A percentile compares a stretch with the other conserved stretches of the same genome.
phyloP scores from a whole-genome alignment of 2,797 vertebrate genomes.

The Pseudocheirus occidentalis region DNA sequence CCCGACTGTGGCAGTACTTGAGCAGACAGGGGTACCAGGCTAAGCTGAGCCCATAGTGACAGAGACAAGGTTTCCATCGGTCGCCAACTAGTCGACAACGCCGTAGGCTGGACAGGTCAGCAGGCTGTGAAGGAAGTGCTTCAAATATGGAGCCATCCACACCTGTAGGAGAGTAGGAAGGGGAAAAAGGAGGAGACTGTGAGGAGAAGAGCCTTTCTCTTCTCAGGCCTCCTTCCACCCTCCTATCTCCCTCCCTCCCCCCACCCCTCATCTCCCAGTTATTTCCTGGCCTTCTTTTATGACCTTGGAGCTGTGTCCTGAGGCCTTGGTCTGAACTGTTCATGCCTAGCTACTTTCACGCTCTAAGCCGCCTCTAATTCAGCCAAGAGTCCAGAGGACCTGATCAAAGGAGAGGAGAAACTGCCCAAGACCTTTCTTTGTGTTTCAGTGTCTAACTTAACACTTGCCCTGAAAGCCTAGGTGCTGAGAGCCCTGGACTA shows the following conservation, averaged over 20 bases:
- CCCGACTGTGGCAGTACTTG: slow-evolving; percentile 94
- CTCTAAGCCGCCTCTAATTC: neutral
- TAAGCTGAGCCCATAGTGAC: slow-evolving; percentile 92
- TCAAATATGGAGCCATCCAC: slow-evolving; percentile 94
- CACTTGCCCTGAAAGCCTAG: neutral
- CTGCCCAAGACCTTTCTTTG: neutral
- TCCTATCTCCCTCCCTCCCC: neutral
- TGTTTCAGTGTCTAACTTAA: neutral
- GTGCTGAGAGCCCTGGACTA: neutral
- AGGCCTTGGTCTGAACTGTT: neutral
- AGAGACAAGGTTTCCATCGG: slow-evolving; percentile 92
- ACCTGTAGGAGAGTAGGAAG: slow-evolving; percentile 81
- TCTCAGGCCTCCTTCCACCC: neutral
- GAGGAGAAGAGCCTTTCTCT: no score
- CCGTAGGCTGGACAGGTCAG: slow-evolving; percentile 84
- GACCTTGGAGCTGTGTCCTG: neutral
- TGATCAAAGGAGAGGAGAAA: neutral
- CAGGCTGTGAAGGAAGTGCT: slow-evolving; percentile 86
- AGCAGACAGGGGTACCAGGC: slow-evolving; percentile 98
- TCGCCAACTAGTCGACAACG: slow-evolving; percentile 88
- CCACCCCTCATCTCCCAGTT: neutral
- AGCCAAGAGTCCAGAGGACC: neutral
- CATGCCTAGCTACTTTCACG: neutral
- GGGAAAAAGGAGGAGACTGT: neutral
- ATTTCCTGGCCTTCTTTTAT: neutral